phyloP scores from a whole-genome alignment of 2,888 invertebrate genomes.

The Reticulitermes lucifugus region DNA sequence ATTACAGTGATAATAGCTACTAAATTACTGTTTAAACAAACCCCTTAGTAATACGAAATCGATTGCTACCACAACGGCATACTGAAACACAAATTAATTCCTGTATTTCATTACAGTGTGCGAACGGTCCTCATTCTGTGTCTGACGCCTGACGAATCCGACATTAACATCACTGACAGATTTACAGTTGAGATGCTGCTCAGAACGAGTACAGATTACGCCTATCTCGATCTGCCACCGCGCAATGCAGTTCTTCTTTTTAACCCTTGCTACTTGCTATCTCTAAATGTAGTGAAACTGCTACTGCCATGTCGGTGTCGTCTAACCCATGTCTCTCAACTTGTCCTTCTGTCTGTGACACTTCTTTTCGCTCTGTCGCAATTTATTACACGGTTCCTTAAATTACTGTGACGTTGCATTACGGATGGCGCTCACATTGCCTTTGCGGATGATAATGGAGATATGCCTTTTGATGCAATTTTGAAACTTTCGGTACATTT shows the following conservation, averaged over 20 bases:
- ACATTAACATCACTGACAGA: conserved; percentile 48
- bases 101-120: not conserved
- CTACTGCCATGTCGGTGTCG: not conserved
- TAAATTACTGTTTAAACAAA: no score
- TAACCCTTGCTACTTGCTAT: conserved; percentile 4
- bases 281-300: not conserved
- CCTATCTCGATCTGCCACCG: conserved; percentile 7
- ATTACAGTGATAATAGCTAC: no score
- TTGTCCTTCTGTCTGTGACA: conserved; percentile 11
- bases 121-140: not conserved
- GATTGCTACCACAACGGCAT: no score
- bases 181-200: conserved; percentile 34
- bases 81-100: no score
- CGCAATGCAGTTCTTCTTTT: conserved; percentile 8
- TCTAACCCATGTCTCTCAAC: not conserved
- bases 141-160: conserved; percentile 44
- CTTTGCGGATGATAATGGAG: no score
- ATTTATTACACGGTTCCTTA: conserved; percentile 8
- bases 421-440: no score
- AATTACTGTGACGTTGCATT: not conserved
- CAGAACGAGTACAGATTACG: not conserved
- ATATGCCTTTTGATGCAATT: no score
- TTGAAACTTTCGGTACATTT: no score
- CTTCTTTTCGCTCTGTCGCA: conserved; percentile 19
- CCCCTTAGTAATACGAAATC: no score